phyloP scores from a whole-genome alignment of 1,140 invertebrate species.

The Drosophila guanche region DNA sequence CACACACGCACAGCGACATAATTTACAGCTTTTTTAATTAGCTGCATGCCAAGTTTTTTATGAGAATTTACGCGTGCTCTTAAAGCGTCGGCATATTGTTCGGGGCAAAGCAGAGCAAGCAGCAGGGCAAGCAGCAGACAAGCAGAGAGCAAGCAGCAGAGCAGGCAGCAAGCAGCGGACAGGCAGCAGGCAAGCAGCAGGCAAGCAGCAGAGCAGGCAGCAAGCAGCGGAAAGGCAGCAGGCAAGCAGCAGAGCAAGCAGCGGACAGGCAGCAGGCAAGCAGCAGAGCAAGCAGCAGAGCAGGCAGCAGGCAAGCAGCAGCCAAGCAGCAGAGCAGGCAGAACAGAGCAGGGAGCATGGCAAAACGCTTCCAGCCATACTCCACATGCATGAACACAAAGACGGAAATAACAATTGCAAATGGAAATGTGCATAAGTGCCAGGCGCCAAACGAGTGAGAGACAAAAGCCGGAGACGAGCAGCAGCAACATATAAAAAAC shows the following conservation, averaged over 20 bases:
- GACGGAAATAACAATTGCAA: conserved; percentile 79
- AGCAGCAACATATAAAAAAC: background rate
- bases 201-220: conserved; percentile 1
- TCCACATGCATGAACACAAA: conserved; percentile 60
- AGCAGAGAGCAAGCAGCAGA: conserved; percentile 3
- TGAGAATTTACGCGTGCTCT: conserved; percentile 78
- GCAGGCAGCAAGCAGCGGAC: too few species aligned
- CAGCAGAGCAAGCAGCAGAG: background rate
- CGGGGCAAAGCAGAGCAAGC: conserved; percentile 16
- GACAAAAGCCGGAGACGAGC: conserved; percentile 33
- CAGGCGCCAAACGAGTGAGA: conserved; percentile 36
- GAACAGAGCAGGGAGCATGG: too few species aligned
- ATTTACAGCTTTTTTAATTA: conserved; percentile 82
- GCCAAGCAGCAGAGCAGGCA: conserved; percentile 1
- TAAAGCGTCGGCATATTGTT: conserved; percentile 67
- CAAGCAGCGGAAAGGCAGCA: too few species aligned
- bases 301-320: background rate
- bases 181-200: background rate
- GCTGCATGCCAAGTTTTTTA: conserved; percentile 75
- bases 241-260: too few species aligned
- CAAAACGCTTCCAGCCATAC: conserved; percentile 53
- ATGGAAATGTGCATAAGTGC: conserved; percentile 81
- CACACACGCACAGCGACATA: conserved; percentile 41
- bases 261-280: too few species aligned
- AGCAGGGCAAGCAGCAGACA: background rate